Percentiles rank a stretch among this genome's conserved stretches.
phyloP scores from a whole-genome alignment of 2,797 vertebrate species.

The Ceryle rudis region DNA sequence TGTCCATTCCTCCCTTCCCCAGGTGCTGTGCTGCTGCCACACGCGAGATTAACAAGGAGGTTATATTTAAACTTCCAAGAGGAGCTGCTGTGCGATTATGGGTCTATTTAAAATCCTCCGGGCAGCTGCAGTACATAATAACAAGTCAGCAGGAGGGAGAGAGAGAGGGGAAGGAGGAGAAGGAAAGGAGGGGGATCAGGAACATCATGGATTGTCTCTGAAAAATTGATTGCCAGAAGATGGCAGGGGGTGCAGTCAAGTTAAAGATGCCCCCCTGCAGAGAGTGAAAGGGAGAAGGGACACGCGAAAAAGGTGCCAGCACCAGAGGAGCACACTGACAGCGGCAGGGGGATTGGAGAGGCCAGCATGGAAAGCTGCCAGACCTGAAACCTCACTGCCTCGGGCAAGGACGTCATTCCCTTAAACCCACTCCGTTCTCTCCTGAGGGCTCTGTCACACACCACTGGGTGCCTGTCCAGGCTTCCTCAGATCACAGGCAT shows the following conservation, averaged over 20 bases:
- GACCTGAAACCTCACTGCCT: conserved; percentile 22
- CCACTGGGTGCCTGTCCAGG: conserved; percentile 27
- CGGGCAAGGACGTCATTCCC: conserved; percentile 41
- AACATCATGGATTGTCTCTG: conserved; percentile 52
- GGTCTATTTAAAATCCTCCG: conserved; percentile 82
- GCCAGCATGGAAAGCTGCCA: conserved; percentile 24
- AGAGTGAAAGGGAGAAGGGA: conserved; percentile 15
- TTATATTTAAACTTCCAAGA: conserved; percentile 84
- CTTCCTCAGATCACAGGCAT: conserved; percentile 14
- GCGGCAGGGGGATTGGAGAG: background rate
- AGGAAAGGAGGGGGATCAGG: conserved; percentile 1
- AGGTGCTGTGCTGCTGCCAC: conserved; percentile 70
- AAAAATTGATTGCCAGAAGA: conserved; percentile 64
- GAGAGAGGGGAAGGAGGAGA: conserved; percentile 31
- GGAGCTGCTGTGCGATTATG: conserved; percentile 79
- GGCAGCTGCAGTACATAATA: conserved; percentile 82
- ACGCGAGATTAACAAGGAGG: conserved; percentile 77
- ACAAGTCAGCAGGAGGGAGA: conserved; percentile 76
- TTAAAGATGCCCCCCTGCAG: background rate
- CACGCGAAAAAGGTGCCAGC: background rate
- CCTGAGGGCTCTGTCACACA: conserved; percentile 9
- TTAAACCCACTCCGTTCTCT: conserved; percentile 14
- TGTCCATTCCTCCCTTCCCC: conserved; percentile 62
- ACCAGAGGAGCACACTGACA: background rate
- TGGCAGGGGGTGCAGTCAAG: conserved; percentile 20